These are phyloP conservation scores for Hydrophis major DNA, from an alignment of 2,797 vertebrate genomes.

Conservation along the genomic window DNA sequence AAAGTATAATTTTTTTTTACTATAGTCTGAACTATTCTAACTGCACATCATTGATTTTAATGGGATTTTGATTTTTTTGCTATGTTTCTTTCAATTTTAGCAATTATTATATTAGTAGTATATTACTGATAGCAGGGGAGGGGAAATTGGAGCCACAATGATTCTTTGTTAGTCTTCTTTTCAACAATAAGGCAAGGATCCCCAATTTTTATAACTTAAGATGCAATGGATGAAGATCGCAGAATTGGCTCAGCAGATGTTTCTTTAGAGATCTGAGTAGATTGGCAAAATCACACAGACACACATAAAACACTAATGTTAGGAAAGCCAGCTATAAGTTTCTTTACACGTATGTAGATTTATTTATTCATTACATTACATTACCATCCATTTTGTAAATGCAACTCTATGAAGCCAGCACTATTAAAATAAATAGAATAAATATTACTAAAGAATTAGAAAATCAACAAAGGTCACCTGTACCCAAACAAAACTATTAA, in stretches of 20 bases:
- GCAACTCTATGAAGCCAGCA: not conserved
- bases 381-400: not conserved
- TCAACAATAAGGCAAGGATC: not conserved
- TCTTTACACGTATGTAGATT: not conserved
- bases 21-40: not conserved
- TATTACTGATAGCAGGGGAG: not conserved
- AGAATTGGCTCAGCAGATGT: not conserved
- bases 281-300: not conserved
- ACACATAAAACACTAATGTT: not conserved
- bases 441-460: not conserved
- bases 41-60: not conserved
- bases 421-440: not conserved
- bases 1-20: not conserved
- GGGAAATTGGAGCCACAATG: not conserved
- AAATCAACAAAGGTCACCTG: not conserved
- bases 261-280: not conserved
- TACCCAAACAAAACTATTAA: not conserved
- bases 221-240: not conserved
- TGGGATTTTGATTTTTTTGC: not conserved
- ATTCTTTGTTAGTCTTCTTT: not conserved
- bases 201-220: not conserved
- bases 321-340: not conserved
- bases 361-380: not conserved
- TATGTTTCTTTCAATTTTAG: not conserved
- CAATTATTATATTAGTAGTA: not conserved